Evolutionary conservation across 2,113 vertebrate species (phyloP).

Genomic region (Nannospalax galili): DNA sequence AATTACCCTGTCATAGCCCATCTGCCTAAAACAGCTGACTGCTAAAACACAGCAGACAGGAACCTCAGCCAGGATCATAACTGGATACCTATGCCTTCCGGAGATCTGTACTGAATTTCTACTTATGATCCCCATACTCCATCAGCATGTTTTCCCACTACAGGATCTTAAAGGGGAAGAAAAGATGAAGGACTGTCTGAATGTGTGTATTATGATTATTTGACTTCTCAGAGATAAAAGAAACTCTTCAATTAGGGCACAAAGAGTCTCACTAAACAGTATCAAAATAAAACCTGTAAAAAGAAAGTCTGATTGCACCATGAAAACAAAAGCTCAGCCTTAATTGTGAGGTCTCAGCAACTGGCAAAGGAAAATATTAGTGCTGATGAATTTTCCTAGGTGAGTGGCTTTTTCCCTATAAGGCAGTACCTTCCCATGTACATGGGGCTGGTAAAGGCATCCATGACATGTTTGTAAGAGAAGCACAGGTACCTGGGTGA

Average conservation of each 20-base stretch:
- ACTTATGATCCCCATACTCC: background rate
- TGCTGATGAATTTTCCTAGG: background rate
- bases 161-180: background rate
- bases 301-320: background rate
- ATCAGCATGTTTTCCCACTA: background rate
- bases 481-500: background rate
- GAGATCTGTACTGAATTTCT: background rate
- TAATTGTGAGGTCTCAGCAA: background rate
- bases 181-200: background rate
- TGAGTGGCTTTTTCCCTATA: background rate
- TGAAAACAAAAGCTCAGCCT: background rate
- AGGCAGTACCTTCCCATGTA: background rate
- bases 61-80: background rate
- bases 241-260: background rate
- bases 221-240: background rate
- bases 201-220: background rate
- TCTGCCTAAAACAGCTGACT: background rate
- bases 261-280: constrained; percentile 10
- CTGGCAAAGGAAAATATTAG: constrained; percentile 15
- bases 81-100: background rate
- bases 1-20: background rate
- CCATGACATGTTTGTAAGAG: background rate
- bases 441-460: background rate
- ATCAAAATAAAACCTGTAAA: constrained; percentile 38
- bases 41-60: background rate